phyloP scores from a whole-genome alignment of 2,888 invertebrate species.

The Tinea semifulvella region DNA sequence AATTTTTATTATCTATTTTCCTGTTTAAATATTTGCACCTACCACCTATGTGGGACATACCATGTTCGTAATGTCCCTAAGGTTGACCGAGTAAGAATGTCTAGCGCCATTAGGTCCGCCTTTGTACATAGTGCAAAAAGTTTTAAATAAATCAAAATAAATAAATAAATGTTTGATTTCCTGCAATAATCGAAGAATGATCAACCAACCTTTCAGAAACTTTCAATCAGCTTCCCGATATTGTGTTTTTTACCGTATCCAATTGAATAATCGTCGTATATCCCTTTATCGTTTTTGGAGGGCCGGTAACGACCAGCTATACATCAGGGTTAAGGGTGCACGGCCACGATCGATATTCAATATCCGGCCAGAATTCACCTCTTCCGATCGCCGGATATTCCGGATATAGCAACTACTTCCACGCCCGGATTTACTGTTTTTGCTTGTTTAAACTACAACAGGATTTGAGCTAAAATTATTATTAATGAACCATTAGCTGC shows the following conservation, averaged over 20 bases:
- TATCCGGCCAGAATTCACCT: constrained; percentile 60
- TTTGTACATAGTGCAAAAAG: too few relatives aligned
- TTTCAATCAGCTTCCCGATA: background rate
- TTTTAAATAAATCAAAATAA: too few relatives aligned
- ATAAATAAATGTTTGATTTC: too few relatives aligned
- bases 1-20: too few relatives aligned
- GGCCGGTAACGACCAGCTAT: constrained; percentile 48
- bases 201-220: too few relatives aligned
- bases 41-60: too few relatives aligned
- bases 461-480: constrained; percentile 11
- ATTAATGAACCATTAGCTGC: constrained; percentile 15
- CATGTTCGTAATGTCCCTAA: too few relatives aligned
- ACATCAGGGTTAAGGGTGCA: constrained; percentile 58
- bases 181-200: too few relatives aligned
- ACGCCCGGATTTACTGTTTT: constrained; percentile 31
- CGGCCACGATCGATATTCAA: constrained; percentile 60
- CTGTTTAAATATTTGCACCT: too few relatives aligned
- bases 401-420: constrained; percentile 27
- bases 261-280: constrained; percentile 52
- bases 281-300: constrained; percentile 42
- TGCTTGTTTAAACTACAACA: constrained; percentile 24
- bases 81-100: too few relatives aligned
- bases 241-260: constrained; percentile 29
- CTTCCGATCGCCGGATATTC: constrained; percentile 52
- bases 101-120: too few relatives aligned